Conservation (phyloP, 64 coral and sea anemone species). For the Acropora tenuis region DNA sequence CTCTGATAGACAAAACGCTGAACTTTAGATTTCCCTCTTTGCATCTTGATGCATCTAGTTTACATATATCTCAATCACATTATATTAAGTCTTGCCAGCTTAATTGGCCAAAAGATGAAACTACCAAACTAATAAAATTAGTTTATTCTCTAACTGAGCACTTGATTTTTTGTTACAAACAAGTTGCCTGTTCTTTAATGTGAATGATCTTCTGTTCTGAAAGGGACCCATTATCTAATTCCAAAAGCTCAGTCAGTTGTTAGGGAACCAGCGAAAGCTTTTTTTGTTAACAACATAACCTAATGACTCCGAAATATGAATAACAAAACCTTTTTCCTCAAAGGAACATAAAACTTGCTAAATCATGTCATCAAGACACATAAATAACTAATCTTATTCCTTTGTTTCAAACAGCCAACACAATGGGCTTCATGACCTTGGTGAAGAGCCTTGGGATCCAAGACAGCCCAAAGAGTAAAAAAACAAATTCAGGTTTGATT, state of each 20-base stretch:
- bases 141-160: too few species aligned
- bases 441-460: background rate
- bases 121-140: too few species aligned
- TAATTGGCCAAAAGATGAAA: slow-evolving; percentile 31
- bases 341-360: background rate
- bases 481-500: background rate
- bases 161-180: too few species aligned
- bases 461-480: background rate
- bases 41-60: background rate
- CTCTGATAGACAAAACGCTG: background rate
- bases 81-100: slow-evolving; percentile 31
- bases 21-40: background rate
- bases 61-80: background rate
- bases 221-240: too few species aligned
- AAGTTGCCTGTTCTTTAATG: too few species aligned
- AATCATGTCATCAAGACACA: background rate
- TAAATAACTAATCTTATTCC: slow-evolving; percentile 2
- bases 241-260: too few species aligned
- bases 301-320: background rate
- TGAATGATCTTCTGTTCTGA: too few species aligned
- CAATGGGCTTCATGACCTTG: background rate
- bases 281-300: too few species aligned
- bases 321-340: background rate
- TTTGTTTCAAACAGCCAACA: background rate
- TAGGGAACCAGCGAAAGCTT: too few species aligned